Evolutionary conservation across 2,797 vertebrate genomes (phyloP), one percentile per base, ranked within the genome.

Genomic region (Ispidina lecontei): DNA sequence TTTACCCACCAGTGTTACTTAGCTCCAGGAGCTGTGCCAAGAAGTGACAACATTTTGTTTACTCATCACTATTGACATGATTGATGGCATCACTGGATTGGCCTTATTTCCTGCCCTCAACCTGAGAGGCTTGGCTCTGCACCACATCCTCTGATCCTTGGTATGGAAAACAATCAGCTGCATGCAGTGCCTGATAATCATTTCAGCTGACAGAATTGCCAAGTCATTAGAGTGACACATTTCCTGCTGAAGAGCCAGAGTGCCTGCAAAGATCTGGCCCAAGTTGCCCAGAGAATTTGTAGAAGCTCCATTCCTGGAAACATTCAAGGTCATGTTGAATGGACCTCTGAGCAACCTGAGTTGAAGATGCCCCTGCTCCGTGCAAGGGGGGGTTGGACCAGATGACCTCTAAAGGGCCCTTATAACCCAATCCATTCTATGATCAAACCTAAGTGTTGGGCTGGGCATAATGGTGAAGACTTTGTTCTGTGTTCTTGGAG

Each of bases 1-100:
- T 44, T 69, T 63, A 91, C 60, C 35, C 31, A 59, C 59, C 11
- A 6, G 12, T 26, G 25, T 52, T 69, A 74, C 79, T 84, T 54
- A 83, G 60, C 47, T 73, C 59, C 67, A 84, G 76, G n/a, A 92
- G 51, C 70, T 59, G 85, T 70, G 76, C 47, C 84, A 93, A 86
- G 49, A 55, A 63, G 19, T 12, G 8, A 4, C 31, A 73, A 84
- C 47, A 29, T 91, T 95, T 74, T 86, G 28, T 74, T 87, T 81
- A 43, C 44, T 85, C 73, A 68, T 81, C 67, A 12, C 26, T 70
- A 22, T 9, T 80, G 76, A 87, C 3, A 3, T 20, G 31, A 80
- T 83, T 43, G 70, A 62, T 87, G 51, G 25, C 65, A 87, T 65
- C 46, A 25, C n/a, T 69, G 55, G 87, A 49, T 21, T 58, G 18